A percentile compares a stretch with the other conserved stretches of the same genome.
These are phyloP conservation scores for Himalopsyche tibetana DNA, from an alignment of 2,888 invertebrate species.

Conservation along the genomic window DNA sequence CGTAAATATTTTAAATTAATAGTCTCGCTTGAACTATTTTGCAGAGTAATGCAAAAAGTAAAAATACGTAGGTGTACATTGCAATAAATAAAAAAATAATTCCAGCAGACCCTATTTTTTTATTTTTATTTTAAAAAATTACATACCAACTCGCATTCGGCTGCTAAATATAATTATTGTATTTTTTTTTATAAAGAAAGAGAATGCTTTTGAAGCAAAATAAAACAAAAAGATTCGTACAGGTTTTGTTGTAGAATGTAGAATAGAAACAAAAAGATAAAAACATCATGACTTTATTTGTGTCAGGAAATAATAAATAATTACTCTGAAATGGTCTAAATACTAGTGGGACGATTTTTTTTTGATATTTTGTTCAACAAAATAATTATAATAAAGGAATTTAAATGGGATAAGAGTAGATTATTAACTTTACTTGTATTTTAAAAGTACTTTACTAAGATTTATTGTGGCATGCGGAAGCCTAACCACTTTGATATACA, in stretches of 20 bases:
- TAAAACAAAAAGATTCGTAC: conserved; percentile 17
- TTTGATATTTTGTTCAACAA: not conserved
- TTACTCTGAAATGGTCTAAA: not conserved
- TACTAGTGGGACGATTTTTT: conserved; percentile 2
- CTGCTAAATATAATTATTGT: not conserved
- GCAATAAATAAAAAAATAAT: not conserved
- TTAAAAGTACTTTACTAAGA: not conserved
- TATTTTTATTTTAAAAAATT: not conserved
- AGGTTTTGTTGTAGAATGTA: conserved; percentile 21
- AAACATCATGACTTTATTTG: not conserved
- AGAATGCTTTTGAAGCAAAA: conserved; percentile 21
- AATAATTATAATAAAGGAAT: conserved; percentile 23
- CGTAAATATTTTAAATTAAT: conserved; percentile 43
- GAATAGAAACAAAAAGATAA: conserved; percentile 2
- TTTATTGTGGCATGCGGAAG: conserved; percentile 34
- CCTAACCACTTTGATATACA: not conserved
- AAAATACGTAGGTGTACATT: not conserved
- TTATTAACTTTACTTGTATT: not conserved
- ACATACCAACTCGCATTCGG: not conserved
- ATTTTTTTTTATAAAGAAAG: not conserved
- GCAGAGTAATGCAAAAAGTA: conserved; percentile 37
- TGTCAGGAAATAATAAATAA: conserved; percentile 15
- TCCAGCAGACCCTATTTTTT: not conserved
- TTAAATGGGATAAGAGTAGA: conserved; percentile 24
- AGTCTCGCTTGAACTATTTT: not conserved